Evolutionary conservation across 2,888 invertebrate genomes (phyloP).

Genomic region (Nineta flava): DNA sequence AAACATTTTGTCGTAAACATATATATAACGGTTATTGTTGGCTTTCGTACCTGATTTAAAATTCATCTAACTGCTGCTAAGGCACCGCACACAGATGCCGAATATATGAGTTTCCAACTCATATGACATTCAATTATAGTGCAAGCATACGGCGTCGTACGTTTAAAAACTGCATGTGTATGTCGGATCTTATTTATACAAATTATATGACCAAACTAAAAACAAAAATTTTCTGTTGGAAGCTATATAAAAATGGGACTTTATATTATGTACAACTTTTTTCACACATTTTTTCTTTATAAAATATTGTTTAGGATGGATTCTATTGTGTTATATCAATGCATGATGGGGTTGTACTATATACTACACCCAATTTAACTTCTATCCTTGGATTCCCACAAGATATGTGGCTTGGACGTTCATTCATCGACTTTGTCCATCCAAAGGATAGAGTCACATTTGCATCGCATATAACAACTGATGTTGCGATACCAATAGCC

Average conservation of each 20-base stretch:
- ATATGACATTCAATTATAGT: no score
- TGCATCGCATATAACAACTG: conserved; percentile 56
- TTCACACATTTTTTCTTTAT: not conserved
- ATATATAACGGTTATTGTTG: conserved; percentile 37
- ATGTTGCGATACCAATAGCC: conserved; percentile 41
- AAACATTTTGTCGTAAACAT: conserved; percentile 47
- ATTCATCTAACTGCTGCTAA: not conserved
- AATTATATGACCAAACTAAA: no score
- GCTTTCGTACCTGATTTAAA: conserved; percentile 24
- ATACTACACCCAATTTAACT: conserved; percentile 53
- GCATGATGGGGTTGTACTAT: conserved; percentile 66
- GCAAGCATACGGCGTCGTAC: no score
- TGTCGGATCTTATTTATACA: no score
- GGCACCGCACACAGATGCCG: no score
- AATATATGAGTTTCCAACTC: no score
- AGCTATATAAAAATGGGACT: no score
- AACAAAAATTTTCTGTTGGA: no score
- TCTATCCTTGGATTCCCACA: conserved; percentile 59
- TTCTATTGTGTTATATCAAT: conserved; percentile 71
- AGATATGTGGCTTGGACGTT: conserved; percentile 72
- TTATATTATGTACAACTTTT: no score
- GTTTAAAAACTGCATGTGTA: no score
- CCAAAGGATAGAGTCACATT: conserved; percentile 58
- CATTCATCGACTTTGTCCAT: conserved; percentile 77
- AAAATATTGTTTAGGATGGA: conserved; percentile 38